Percentiles rank a stretch among this genome's conserved stretches.
These are phyloP conservation scores for Tokudaia tokunoshimensis DNA, from an alignment of 2,797 vertebrate species.

Conservation along the genomic window DNA sequence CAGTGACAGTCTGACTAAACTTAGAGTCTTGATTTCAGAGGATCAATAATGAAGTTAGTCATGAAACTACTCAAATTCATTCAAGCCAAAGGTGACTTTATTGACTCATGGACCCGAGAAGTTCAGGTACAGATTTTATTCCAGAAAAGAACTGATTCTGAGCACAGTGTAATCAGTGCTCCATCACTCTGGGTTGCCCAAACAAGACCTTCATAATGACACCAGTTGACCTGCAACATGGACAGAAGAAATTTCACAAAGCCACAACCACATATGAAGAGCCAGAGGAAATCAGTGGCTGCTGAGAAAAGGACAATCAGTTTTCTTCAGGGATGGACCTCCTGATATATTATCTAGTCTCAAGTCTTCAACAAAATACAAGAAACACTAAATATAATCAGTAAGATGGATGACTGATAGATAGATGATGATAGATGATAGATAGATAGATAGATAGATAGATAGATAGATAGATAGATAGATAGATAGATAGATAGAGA, in stretches of 20 bases:
- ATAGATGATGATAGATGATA: not conserved
- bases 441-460: not conserved
- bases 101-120: not conserved
- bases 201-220: not conserved
- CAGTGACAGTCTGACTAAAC: not conserved
- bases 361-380: not conserved
- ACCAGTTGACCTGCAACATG: not conserved
- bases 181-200: not conserved
- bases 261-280: not conserved
- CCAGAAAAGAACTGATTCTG: not conserved
- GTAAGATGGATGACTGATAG: not conserved
- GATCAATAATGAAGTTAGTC: not conserved
- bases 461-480: not conserved
- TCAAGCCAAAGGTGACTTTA: constrained; percentile 12
- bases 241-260: not conserved
- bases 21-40: not conserved
- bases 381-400: not conserved
- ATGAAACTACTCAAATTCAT: not conserved
- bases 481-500: not conserved
- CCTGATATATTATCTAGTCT: not conserved
- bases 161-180: not conserved
- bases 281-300: not conserved
- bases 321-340: not conserved
- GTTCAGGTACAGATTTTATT: not conserved
- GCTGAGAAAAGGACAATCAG: not conserved